Evolutionary conservation across 1,140 invertebrate species (phyloP).

Genomic region (Dendroctonus valens): DNA sequence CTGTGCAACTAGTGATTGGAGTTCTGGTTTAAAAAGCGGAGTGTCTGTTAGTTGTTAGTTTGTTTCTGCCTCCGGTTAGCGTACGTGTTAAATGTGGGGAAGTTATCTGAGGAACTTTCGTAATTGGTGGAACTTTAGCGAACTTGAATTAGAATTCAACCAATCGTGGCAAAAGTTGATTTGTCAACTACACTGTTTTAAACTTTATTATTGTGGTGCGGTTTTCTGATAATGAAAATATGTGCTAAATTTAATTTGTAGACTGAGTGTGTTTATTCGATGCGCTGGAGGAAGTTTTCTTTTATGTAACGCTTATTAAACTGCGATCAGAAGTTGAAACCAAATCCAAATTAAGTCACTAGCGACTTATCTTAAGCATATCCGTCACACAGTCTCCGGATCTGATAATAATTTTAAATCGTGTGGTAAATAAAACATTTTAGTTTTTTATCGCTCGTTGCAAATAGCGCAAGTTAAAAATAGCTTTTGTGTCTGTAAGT

Average conservation of each 20-base stretch:
- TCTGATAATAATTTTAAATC: constrained; percentile 8
- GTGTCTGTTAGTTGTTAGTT: constrained; percentile 7
- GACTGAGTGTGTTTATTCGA: constrained; percentile 7
- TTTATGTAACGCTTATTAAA: neutral
- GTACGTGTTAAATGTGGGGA: neutral
- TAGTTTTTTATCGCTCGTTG: constrained; percentile 17
- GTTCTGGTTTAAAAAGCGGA: constrained; percentile 16
- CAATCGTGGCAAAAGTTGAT: constrained; percentile 1
- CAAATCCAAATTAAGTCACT: no score
- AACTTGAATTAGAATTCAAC: neutral
- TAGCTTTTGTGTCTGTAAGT: constrained; percentile 18
- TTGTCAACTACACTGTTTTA: constrained; percentile 6
- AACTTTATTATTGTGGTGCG: constrained; percentile 9
- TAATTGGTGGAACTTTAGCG: no score
- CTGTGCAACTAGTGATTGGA: constrained; percentile 14
- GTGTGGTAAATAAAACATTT: constrained; percentile 21
- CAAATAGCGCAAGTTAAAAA: constrained; percentile 18
- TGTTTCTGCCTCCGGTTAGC: constrained; percentile 3
- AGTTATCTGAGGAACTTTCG: no score
- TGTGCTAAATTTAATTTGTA: constrained; percentile 23
- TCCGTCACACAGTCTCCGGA: neutral
- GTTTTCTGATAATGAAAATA: constrained; percentile 16
- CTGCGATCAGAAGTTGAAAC: no score
- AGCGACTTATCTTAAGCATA: neutral
- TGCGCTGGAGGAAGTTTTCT: neutral